A percentile compares a stretch with the other conserved stretches of the same genome.
These are phyloP conservation scores for Naja naja DNA, from an alignment of 2,113 vertebrate genomes.

Conservation along the genomic window DNA sequence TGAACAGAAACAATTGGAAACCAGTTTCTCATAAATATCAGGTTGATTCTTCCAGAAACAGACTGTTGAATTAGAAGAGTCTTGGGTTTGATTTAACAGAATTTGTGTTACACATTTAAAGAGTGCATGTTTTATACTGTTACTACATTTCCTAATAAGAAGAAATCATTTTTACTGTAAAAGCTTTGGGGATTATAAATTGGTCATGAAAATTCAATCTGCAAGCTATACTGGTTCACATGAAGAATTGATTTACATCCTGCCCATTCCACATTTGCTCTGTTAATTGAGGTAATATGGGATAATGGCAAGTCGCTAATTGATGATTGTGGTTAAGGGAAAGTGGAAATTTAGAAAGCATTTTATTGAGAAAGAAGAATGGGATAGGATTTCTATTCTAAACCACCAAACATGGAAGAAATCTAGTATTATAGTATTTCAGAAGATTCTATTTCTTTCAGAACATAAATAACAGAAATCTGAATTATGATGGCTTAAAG, in stretches of 20 bases:
- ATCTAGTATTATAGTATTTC: slow-evolving; percentile 14
- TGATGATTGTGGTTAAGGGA: slow-evolving; percentile 54
- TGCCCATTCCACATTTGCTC: slow-evolving; percentile 47
- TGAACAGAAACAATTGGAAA: neutral
- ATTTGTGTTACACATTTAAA: neutral
- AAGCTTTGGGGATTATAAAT: slow-evolving; percentile 21
- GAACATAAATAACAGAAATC: neutral
- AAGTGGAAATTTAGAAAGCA: slow-evolving; percentile 53
- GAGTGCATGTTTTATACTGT: neutral
- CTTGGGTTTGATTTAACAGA: neutral
- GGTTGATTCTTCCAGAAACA: neutral
- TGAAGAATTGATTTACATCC: slow-evolving; percentile 54
- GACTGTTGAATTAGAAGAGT: neutral
- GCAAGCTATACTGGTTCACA: slow-evolving; percentile 24
- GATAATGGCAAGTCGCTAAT: slow-evolving; percentile 60
- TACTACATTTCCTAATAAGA: slow-evolving; percentile 7
- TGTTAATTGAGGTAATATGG: slow-evolving; percentile 61
- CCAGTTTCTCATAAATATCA: neutral
- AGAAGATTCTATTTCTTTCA: neutral
- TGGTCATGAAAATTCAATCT: slow-evolving; percentile 24
- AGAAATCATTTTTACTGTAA: slow-evolving; percentile 37
- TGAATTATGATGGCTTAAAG: neutral
- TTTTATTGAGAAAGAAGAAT: slow-evolving; percentile 54
- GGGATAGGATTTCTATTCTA: slow-evolving; percentile 56
- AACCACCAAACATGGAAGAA: slow-evolving; percentile 47